Base-by-base conservation (phyloP, 2,888 invertebrate species). In the Alentia gelatinosa region DNA sequence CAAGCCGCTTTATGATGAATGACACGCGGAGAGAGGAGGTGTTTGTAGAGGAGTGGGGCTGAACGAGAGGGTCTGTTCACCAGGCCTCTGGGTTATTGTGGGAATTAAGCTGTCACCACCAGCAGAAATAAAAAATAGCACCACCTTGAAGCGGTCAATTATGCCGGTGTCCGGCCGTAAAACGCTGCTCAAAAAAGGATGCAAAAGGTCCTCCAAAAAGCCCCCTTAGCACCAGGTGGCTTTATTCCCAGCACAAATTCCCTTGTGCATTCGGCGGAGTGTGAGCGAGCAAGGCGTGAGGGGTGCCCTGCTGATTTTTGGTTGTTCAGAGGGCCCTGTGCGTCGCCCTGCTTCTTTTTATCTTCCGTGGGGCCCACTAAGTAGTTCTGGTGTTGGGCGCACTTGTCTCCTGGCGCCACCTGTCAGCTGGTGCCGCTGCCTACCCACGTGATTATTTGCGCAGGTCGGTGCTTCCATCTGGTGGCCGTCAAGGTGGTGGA, bases 61-160 rank as follows among this genome's bases (percentile, higher is more conserved):
- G n/a, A 79, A 79, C 12, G 79, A 39, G 79, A 26, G 26, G 15
- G 12, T 12, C 37, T 26, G 39, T 39, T 79, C 79, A 39, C 35
- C 39, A 35, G 37, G 1, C 15, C 37, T 19, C 19, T 39, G 79
- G 79, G 79, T 79, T 79, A 79, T 37, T 79, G 37, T 79, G 35
- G 37, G 79, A 79, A 79, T 37, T 79, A 79, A 39, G 79, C 79
- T 39, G 79, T 79, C 39, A 79, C 79, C 79, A 79, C 15, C 79
- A 79, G 39, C 26, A 39, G 79, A 26, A 15, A 19, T 35, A 79
- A 79, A 79, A 79, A 37, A 15, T 35, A n/a, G n/a, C n/a, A n/a
- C n/a, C 23, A 39, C 39, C 79, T 37, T 68, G 7, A 19, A 79
- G 35, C 79, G 79, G 79, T 37, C 79, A 79, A 35, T 79, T 79